Percentiles rank a stretch among this genome's conserved stretches.
phyloP scores from a whole-genome alignment of 2,888 invertebrate species.

The Pherbina coryleti region DNA sequence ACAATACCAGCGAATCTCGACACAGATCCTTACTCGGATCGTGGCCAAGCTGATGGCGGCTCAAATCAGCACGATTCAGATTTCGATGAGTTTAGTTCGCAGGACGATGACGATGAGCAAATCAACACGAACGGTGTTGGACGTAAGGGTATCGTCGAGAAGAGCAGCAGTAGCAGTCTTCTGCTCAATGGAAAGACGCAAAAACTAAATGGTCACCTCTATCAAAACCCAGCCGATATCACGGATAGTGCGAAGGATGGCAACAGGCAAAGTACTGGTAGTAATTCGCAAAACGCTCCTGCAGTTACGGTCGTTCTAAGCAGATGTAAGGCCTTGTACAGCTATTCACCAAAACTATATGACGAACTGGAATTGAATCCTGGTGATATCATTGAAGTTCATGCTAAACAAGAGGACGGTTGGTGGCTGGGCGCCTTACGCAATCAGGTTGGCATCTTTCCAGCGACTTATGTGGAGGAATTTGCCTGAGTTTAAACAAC shows the following conservation, averaged over 20 bases:
- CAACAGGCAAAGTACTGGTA: background rate
- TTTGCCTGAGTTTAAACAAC: conserved; percentile 67
- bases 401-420: conserved; percentile 91
- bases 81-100: conserved; percentile 87
- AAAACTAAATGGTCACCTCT: conserved; percentile 32
- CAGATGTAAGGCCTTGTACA: conserved; percentile 87
- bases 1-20: conserved; percentile 51
- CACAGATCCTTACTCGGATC: conserved; percentile 62
- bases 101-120: conserved; percentile 74
- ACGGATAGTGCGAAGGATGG: background rate
- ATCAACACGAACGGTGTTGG: background rate
- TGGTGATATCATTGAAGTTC: conserved; percentile 89
- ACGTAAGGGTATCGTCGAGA: conserved; percentile 48
- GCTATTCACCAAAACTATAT: conserved; percentile 87
- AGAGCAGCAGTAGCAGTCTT: conserved; percentile 31
- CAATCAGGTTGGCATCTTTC: conserved; percentile 88
- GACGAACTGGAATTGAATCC: conserved; percentile 85
- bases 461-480: conserved; percentile 93
- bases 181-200: background rate
- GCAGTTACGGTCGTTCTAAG: conserved; percentile 71
- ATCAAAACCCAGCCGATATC: conserved; percentile 26
- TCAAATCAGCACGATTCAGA: conserved; percentile 90
- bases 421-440: conserved; percentile 94
- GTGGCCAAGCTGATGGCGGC: conserved; percentile 78
- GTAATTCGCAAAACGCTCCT: background rate